Conservation (phyloP, 2,888 invertebrate genomes). For the Neoitamus cyanurus region DNA sequence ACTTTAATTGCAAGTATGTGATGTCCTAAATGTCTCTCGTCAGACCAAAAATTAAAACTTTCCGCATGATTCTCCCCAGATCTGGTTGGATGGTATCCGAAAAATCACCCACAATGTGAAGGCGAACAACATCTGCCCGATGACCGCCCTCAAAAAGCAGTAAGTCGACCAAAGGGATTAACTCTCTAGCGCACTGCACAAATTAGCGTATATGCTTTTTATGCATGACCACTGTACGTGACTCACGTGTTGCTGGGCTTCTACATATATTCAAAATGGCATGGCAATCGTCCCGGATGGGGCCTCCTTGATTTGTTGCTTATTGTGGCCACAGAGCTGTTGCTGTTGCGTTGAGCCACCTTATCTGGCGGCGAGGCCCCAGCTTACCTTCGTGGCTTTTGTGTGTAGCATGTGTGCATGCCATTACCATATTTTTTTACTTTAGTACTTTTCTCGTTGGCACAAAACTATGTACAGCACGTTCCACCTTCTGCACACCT, state of each 20-base stretch:
- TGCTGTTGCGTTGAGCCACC: not conserved
- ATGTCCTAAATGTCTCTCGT: not conserved
- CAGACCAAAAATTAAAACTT: not conserved
- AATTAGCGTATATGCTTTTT: slow-evolving; percentile 13
- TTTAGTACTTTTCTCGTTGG: slow-evolving; percentile 7
- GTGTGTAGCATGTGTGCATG: slow-evolving; percentile 50
- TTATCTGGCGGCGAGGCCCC: not conserved
- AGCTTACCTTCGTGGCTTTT: not conserved
- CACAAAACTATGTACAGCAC: not conserved
- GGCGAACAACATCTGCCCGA: slow-evolving; percentile 98
- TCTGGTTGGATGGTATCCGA: slow-evolving; percentile 95
- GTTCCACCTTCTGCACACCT: slow-evolving; percentile 22
- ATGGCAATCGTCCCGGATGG: not conserved
- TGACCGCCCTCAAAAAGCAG: slow-evolving; percentile 99
- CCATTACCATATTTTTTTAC: slow-evolving; percentile 6
- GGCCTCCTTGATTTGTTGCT: not conserved
- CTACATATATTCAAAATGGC: not conserved
- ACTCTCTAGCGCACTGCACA: not conserved
- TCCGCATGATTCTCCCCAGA: slow-evolving; percentile 71
- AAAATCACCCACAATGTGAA: slow-evolving; percentile 98
- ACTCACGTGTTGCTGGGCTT: not conserved
- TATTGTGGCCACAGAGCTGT: not conserved
- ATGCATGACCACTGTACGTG: slow-evolving; percentile 24
- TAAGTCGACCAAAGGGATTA: slow-evolving; percentile 73
- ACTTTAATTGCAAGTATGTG: no score